Conservation (phyloP, 2,888 invertebrate genomes). For the Neoitamus cyanurus region DNA sequence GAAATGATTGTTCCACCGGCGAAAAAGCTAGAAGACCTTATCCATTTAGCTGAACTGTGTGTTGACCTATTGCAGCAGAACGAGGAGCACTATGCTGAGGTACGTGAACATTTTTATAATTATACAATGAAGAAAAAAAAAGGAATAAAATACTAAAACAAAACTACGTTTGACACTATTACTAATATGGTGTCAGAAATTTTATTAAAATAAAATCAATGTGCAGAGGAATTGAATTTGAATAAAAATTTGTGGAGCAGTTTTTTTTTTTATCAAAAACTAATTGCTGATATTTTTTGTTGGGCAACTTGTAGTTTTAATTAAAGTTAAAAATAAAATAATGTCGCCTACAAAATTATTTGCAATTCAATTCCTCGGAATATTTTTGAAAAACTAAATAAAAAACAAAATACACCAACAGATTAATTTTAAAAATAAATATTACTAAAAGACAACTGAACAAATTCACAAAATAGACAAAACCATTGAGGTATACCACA, state of each 20-base stretch:
- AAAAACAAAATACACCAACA: neutral
- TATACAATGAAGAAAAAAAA: neutral
- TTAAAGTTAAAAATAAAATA: no score
- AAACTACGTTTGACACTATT: neutral
- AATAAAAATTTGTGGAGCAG: no score
- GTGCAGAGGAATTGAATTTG: no score
- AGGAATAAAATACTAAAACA: neutral
- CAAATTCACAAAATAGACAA: neutral
- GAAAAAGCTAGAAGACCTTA: conserved; percentile 94
- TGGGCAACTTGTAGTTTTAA: no score
- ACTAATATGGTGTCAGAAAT: neutral
- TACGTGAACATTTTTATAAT: conserved; percentile 67
- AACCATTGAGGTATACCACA: neutral
- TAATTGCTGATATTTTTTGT: no score
- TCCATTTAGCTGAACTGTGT: conserved; percentile 96
- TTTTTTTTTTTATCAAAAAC: no score
- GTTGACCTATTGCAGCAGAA: conserved; percentile 99
- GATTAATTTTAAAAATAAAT: neutral
- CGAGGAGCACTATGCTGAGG: conserved; percentile 99
- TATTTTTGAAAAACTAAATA: neutral
- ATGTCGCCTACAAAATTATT: no score
- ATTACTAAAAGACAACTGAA: neutral
- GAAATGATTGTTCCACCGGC: conserved; percentile 84
- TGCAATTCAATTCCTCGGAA: no score
- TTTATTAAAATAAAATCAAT: no score